Base-by-base conservation (phyloP, 2,113 vertebrate genomes). In the Trochalopteron elliotii region DNA sequence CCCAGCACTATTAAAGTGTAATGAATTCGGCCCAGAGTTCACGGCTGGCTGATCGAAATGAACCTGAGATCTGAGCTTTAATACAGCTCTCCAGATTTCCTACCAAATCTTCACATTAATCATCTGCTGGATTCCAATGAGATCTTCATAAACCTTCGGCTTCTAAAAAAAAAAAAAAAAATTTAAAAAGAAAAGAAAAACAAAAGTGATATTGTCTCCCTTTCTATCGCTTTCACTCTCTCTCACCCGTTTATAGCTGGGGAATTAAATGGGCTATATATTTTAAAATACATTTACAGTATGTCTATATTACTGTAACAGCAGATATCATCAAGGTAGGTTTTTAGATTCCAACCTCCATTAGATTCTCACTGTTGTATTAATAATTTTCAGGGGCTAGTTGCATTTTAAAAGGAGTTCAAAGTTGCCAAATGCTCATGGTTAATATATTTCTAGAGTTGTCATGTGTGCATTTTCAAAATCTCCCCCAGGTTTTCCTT, bases 101-200 rank as follows among this genome's bases (percentile, higher is more conserved):
- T 98, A 98, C 97, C 98, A 98, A 99, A 99, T 98, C 98, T 98
- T 97, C 98, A 98, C 99, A 99, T 99, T 99, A 99, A 99, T 99
- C 99, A 99, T 98, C 98, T 13, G 88, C 97, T 97, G 96, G 97
- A 98, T 98, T 98, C 96, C 98, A 98, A 95, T 97, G 98, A 98
- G 97, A 98, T 98, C 98, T 98, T 98, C 97, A 98, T 98, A 98
- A 97, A 97, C 97, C 98, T 77, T 97, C 83, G 90, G 97, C 97
- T 97, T 76, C n/a, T 53, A 44, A 55, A 85, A 72, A 90, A 56
- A 52, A 40, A 55, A 56, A 39, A 7, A 53, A 53, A 52, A 52
- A 50, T 44, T 47, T 47, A 24, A n/a, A 12, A 24, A 81, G 15
- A 56, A 27, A 45, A 85, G 44, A 76, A 76, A 85, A 81, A 45